Base-by-base conservation (phyloP, 2,797 vertebrate species). In the Pogoniulus pusillus region DNA sequence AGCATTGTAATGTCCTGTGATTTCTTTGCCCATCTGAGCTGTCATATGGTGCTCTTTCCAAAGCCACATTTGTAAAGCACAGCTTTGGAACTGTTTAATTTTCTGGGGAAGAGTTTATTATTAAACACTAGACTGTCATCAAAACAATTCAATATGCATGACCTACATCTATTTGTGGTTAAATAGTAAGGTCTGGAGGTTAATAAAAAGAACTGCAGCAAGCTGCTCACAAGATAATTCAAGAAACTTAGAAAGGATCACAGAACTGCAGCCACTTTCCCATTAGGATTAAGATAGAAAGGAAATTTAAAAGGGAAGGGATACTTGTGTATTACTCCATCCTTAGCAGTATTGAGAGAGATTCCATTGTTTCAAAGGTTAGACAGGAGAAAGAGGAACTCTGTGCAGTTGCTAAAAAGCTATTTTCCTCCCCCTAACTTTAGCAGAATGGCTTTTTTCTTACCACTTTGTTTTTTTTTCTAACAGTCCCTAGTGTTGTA, bases 151-250 rank as follows among this genome's bases (percentile, higher is more conserved):
- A 95, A 72, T 79, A 93, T 91, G 85, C 65, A 47, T 74, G 85
- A 93, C 91, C 92, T 82, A 92, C 74, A 82, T 96, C 85, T 92
- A 91, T 91, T 88, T 96, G 82, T 91, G 89, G 93, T 95, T 95
- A 94, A 95, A 94, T 91, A 94, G 72, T 93, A 90, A 54, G 82
- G 91, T 90, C 93, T 93, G 37, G 72, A 66, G 85, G 90, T 95
- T 94, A 91, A 93, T 91, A 93, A 82, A 91, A 93, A 88, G 83
- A 93, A 74, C 68, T 85, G 53, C 73, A 90, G 89, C 76, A 91
- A 94, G 72, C 91, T 93, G 90, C 76, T 95, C 11, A 68, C 15
- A 64, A 87, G 70, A 73, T 92, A 91, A 71, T 94, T 86, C 85
- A 71, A 82, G 87, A 89, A 93, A 80, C 66, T 85, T 89, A 34